Conservation (phyloP, 2,113 vertebrate species). For the Nibea albiflora region DNA sequence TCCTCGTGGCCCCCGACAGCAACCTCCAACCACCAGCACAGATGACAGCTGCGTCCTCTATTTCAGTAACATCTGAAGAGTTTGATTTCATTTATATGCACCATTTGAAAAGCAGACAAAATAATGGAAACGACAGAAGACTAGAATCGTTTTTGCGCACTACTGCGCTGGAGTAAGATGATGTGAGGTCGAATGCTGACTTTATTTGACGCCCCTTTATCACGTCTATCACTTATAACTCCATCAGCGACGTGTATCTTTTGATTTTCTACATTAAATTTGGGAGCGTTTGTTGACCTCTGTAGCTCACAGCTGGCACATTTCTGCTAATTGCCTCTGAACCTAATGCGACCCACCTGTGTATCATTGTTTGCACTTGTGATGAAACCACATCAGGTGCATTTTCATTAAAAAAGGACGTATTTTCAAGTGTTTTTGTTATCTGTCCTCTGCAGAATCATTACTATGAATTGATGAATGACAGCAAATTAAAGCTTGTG, state of each 20-base stretch:
- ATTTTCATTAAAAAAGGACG: background rate
- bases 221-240: background rate
- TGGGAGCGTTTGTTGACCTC: background rate
- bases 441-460: background rate
- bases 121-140: background rate
- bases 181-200: background rate
- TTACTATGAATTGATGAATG: background rate
- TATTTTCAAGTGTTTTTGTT: background rate
- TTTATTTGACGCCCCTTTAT: background rate
- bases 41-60: slow-evolving; percentile 32
- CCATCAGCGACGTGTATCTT: too few species aligned
- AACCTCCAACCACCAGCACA: slow-evolving; percentile 32
- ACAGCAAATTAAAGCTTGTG: background rate
- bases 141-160: background rate
- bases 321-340: slow-evolving; percentile 27
- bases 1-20: slow-evolving; percentile 10
- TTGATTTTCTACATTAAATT: background rate
- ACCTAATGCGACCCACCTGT: slow-evolving; percentile 23
- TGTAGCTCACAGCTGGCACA: slow-evolving; percentile 30
- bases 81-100: slow-evolving; percentile 16
- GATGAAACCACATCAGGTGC: slow-evolving; percentile 19
- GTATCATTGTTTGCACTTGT: slow-evolving; percentile 5
- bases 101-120: background rate
- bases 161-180: background rate
- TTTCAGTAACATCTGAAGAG: slow-evolving; percentile 28